phyloP scores from a whole-genome alignment of 2,113 vertebrate genomes.

The Taurulus bubalis region DNA sequence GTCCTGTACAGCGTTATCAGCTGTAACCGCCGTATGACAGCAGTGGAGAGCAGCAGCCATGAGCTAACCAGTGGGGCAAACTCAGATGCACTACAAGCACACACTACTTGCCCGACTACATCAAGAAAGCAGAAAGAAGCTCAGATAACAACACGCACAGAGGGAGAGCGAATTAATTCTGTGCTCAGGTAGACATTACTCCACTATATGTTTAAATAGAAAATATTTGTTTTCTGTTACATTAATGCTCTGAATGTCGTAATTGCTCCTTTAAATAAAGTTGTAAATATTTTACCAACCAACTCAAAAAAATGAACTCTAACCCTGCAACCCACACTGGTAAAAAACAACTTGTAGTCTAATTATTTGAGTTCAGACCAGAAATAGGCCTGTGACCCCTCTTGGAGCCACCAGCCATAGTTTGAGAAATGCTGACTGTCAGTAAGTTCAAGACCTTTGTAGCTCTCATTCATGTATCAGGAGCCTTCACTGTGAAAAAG shows the following conservation, averaged over 20 bases:
- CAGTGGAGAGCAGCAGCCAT: no score
- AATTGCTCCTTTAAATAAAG: constrained; percentile 8
- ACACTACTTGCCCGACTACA: no score
- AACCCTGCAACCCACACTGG: neutral
- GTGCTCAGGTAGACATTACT: no score
- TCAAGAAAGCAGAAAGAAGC: no score
- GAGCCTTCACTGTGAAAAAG: constrained; percentile 1
- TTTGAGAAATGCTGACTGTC: constrained; percentile 52
- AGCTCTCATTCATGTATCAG: constrained; percentile 27
- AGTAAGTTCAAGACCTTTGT: constrained; percentile 27
- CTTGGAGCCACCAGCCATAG: constrained; percentile 39
- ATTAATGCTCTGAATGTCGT: neutral
- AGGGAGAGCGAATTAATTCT: no score
- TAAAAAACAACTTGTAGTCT: constrained; percentile 23
- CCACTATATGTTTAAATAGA: no score
- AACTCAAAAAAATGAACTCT: neutral
- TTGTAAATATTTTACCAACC: constrained; percentile 17
- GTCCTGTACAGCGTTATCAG: no score
- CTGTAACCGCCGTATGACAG: no score
- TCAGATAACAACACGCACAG: no score
- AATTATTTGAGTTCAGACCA: constrained; percentile 38
- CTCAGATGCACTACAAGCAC: no score
- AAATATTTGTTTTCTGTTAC: neutral
- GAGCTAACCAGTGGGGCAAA: no score
- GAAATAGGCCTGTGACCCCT: constrained; percentile 55